A percentile compares a stretch with the other conserved stretches of the same genome.
phyloP scores from a whole-genome alignment of 1,140 invertebrate genomes.

The Myzus persicae region DNA sequence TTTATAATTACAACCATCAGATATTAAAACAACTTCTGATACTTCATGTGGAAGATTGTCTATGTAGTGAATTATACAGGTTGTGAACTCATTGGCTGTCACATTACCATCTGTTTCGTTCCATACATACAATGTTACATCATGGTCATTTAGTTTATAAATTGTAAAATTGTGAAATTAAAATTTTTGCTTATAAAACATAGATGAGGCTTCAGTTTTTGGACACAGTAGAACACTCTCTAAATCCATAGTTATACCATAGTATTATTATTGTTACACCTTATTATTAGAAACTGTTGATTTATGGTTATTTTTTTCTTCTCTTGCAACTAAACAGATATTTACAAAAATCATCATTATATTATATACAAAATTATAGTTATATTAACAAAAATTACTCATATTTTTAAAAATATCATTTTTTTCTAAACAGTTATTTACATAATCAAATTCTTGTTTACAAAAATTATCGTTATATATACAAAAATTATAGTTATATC shows the following conservation, averaged over 20 bases:
- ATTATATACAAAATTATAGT: too few relatives aligned
- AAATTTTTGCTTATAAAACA: slow-evolving; percentile 66
- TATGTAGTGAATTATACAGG: slow-evolving; percentile 63
- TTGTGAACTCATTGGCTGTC: slow-evolving; percentile 64
- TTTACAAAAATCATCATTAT: too few relatives aligned
- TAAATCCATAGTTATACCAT: slow-evolving; percentile 64
- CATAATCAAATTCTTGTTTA: too few relatives aligned
- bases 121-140: slow-evolving; percentile 65
- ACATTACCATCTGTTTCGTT: slow-evolving; percentile 65
- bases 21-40: slow-evolving; percentile 29
- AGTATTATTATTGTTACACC: too few relatives aligned
- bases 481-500: too few relatives aligned
- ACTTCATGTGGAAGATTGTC: slow-evolving; percentile 39
- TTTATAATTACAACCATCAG: slow-evolving; percentile 51
- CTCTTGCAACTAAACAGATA: too few relatives aligned
- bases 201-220: slow-evolving; percentile 62
- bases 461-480: too few relatives aligned
- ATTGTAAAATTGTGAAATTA: slow-evolving; percentile 66
- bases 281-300: slow-evolving; percentile 59
- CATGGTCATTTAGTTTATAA: slow-evolving; percentile 64
- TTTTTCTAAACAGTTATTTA: too few relatives aligned
- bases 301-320: slow-evolving; percentile 62
- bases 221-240: slow-evolving; percentile 65
- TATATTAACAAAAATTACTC: too few relatives aligned
- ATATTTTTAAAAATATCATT: too few relatives aligned